Percentiles rank a stretch among this genome's conserved stretches.
Evolutionary conservation across 2,888 invertebrate genomes (phyloP).

Genomic region (Andrena camellia): DNA sequence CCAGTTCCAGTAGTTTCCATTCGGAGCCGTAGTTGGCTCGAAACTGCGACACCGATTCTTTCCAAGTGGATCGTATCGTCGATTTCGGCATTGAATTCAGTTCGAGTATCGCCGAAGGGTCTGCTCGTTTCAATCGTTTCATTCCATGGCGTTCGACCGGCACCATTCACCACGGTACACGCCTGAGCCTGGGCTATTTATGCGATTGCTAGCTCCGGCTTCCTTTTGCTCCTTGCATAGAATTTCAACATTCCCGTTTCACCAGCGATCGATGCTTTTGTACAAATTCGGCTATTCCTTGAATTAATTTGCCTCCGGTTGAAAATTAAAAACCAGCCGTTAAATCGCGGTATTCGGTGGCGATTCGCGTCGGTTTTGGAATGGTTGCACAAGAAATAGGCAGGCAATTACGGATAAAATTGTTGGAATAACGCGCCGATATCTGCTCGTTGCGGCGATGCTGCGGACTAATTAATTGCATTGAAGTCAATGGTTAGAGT

Average conservation of each 20-base stretch:
- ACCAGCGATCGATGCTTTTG: background rate
- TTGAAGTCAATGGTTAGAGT: slow-evolving; percentile 12
- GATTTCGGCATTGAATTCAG: slow-evolving; percentile 70
- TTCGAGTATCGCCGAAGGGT: slow-evolving; percentile 61
- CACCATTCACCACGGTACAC: slow-evolving; percentile 51
- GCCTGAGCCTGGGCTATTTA: slow-evolving; percentile 44
- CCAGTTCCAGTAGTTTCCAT: slow-evolving; percentile 53
- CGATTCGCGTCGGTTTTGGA: background rate
- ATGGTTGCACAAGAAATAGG: background rate
- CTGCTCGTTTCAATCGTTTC: slow-evolving; percentile 66
- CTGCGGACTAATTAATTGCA: slow-evolving; percentile 34
- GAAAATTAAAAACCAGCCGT: background rate
- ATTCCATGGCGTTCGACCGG: slow-evolving; percentile 53
- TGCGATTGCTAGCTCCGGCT: slow-evolving; percentile 22
- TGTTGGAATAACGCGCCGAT: background rate
- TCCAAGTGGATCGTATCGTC: slow-evolving; percentile 69
- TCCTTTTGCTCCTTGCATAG: background rate
- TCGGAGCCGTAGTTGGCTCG: slow-evolving; percentile 54
- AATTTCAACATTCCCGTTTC: slow-evolving; percentile 35
- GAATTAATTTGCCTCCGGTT: background rate
- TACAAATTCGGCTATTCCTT: background rate
- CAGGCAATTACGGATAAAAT: background rate
- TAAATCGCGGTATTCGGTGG: background rate
- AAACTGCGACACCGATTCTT: slow-evolving; percentile 64
- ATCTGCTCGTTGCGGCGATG: background rate